Percentiles rank a stretch among this genome's conserved stretches.
Evolutionary conservation across 2,888 invertebrate species (phyloP).

Genomic region (Patella caerulea): DNA sequence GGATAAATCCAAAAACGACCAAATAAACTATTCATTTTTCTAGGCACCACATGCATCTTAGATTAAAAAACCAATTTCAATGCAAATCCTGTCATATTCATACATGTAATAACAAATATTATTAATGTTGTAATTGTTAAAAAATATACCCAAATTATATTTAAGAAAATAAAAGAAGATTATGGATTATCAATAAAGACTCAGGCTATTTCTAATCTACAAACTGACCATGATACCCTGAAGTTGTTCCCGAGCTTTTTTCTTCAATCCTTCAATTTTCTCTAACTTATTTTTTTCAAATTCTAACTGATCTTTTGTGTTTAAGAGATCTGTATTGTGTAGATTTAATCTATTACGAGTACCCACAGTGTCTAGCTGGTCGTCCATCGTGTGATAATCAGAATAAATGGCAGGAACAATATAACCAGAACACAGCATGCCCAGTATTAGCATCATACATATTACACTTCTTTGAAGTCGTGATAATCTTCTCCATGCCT

Average conservation of each 20-base stretch:
- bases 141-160: no score
- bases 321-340: not conserved
- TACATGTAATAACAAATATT: no score
- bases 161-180: no score
- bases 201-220: not conserved
- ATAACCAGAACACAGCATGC: constrained; percentile 54
- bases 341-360: constrained; percentile 11
- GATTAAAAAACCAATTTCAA: no score
- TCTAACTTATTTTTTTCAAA: not conserved
- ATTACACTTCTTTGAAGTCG: constrained; percentile 65
- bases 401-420: constrained; percentile 51
- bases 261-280: constrained; percentile 40
- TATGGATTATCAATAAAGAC: no score
- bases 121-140: no score
- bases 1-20: no score
- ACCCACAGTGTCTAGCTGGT: not conserved
- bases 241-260: constrained; percentile 41
- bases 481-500: constrained; percentile 68
- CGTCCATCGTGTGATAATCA: constrained; percentile 25
- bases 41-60: no score
- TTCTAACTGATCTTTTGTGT: not conserved
- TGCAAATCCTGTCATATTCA: no score
- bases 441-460: constrained; percentile 52
- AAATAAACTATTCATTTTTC: no score
- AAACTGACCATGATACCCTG: constrained; percentile 41